Evolutionary conservation across 30 jellyfish, hydroid and myxozoan genomes (phyloP), one percentile per base, ranked within the genome.

Genomic region (Cassiopea andromeda): DNA sequence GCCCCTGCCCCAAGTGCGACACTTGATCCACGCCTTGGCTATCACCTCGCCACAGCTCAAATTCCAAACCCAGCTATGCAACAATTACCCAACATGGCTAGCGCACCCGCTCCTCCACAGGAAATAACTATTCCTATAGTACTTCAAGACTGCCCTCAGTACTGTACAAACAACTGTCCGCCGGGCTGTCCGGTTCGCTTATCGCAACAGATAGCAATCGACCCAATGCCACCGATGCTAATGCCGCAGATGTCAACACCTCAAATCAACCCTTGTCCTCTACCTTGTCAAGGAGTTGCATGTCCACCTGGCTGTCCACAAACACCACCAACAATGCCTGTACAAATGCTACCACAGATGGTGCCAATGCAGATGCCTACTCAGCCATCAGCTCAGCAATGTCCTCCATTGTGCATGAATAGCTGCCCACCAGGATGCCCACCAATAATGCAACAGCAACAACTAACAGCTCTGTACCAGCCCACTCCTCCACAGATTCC

Each of bases 301-400:
- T 94, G 98, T 47, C 98, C 98, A 47, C 95, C 89, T 7, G 97
- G 98, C 2, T 94, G 98, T 75, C 94, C 91, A 2, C 98, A 82
- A 59, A 58, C 90, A 17, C 80, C 92, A 7, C 89, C 80, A 50
- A 48, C 54, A 38, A 72, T 74, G 61, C 94, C 82, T 7, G 44
- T 54, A 12, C 84, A 75, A 75, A 75, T 13, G 69, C 64, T 77
- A 80, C 58, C 94, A 75, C 64, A 45, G 89, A 69, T 80, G 85
- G 48, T 80, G 92, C 87, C 84, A 27, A n/a, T 64, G 85, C 78
- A 93, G 71, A 70, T 50, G 87, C 94, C 86, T 2, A 44, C 68
- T 12, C 88, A 44, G 12, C 61, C 16, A 45, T 44, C 46, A 5
- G 79, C 58, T 27, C 46, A 10, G 60, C 87, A 44, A 59, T 85